Conservation (phyloP, 2,113 vertebrate species). For the Prietella phreatophila region DNA sequence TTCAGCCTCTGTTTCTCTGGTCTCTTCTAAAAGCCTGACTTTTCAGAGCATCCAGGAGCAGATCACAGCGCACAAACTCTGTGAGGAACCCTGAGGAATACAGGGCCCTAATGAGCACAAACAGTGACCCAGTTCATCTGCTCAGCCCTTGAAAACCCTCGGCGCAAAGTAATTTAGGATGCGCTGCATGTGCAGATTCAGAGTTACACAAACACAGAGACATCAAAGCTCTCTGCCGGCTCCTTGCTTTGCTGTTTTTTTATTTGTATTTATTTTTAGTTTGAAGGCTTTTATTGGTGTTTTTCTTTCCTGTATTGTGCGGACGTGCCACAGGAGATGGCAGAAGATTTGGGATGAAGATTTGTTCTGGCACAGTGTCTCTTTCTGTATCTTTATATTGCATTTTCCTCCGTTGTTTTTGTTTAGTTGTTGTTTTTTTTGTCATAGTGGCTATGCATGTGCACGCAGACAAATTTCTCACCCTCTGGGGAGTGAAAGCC, state of each 20-base stretch:
- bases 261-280: conserved; percentile 27
- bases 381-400: not conserved
- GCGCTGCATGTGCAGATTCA: conserved; percentile 25
- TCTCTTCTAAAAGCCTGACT: not conserved
- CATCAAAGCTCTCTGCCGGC: conserved; percentile 38
- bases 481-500: conserved; percentile 24
- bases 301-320: not conserved
- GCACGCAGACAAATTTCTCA: conserved; percentile 14
- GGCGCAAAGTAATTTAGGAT: conserved; percentile 13
- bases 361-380: not conserved
- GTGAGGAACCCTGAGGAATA: conserved; percentile 36
- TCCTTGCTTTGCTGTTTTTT: not conserved
- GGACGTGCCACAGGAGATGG: not conserved
- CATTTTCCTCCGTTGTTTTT: not conserved
- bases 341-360: not conserved
- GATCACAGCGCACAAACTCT: conserved; percentile 2
- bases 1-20: not conserved
- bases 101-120: conserved; percentile 49
- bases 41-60: not conserved
- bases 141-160: conserved; percentile 31
- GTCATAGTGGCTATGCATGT: not conserved
- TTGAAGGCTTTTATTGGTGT: conserved; percentile 4
- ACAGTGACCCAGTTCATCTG: conserved; percentile 47
- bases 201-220: conserved; percentile 31
- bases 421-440: not conserved